These are phyloP conservation scores for Ia io DNA, from an alignment of 2,113 vertebrate species.

Conservation along the genomic window DNA sequence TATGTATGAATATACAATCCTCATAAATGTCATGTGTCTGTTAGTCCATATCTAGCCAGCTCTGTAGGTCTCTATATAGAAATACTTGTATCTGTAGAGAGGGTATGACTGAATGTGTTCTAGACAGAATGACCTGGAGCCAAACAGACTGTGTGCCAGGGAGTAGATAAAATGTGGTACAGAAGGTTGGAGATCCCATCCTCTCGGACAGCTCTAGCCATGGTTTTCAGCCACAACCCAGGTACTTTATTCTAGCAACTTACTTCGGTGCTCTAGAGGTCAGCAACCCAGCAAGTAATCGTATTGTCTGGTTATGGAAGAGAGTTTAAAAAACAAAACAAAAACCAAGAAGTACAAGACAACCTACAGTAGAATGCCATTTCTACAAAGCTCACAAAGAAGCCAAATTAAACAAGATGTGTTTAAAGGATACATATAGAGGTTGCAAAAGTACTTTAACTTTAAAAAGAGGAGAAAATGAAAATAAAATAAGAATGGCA, in stretches of 20 bases:
- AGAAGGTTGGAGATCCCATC: neutral
- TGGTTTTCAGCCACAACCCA: neutral
- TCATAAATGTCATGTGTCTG: neutral
- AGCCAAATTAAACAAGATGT: constrained; percentile 16
- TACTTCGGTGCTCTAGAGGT: neutral
- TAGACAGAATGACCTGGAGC: neutral
- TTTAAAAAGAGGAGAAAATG: neutral
- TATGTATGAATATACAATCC: neutral
- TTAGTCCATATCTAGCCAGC: neutral
- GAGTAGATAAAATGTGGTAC: neutral
- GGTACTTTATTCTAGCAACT: neutral
- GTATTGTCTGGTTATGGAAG: neutral
- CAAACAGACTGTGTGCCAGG: neutral
- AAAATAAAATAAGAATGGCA: neutral
- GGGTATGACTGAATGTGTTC: neutral
- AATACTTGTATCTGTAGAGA: neutral
- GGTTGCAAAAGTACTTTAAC: neutral
- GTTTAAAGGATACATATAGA: neutral
- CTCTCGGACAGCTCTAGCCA: neutral
- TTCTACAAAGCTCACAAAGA: constrained; percentile 45
- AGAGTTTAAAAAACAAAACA: neutral
- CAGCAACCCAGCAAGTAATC: neutral
- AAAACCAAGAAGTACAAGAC: neutral
- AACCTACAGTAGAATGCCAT: neutral
- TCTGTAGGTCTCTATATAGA: neutral